Evolutionary conservation across 92 coral and sea anemone species (phyloP).

Genomic region (Phenganax marumi): DNA sequence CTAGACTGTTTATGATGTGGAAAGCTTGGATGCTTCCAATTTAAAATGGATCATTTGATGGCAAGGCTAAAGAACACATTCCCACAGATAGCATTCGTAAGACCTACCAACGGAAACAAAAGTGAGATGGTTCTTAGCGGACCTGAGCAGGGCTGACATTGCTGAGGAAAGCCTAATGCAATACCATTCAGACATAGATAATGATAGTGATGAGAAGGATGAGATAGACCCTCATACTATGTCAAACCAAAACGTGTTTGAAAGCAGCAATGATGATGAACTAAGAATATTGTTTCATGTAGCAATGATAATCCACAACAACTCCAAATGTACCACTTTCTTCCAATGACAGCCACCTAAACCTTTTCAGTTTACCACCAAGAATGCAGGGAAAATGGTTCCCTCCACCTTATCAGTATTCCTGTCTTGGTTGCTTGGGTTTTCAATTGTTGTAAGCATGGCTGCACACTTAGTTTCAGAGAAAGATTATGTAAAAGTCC

Average conservation of each 20-base stretch:
- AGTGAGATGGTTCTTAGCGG: neutral
- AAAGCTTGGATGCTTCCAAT: neutral
- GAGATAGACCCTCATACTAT: neutral
- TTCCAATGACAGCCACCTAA: neutral
- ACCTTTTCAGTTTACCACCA: neutral
- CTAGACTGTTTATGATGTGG: neutral
- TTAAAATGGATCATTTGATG: neutral
- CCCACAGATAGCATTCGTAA: neutral
- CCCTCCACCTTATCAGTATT: neutral
- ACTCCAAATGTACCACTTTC: neutral
- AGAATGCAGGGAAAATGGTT: neutral
- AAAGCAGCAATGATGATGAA: neutral
- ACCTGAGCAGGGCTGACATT: neutral
- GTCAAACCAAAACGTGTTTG: neutral
- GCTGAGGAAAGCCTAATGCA: neutral
- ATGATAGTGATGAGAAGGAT: neutral
- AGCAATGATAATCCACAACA: neutral
- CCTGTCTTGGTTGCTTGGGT: slow-evolving; percentile 11
- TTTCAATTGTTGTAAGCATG: neutral
- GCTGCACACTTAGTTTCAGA: neutral
- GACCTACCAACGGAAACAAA: neutral
- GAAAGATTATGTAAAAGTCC: slow-evolving; percentile 4
- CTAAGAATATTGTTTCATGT: neutral
- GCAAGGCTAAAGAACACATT: neutral
- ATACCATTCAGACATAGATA: neutral